Conservation (phyloP, 2,888 invertebrate species). For the Ormyrus thymus region DNA sequence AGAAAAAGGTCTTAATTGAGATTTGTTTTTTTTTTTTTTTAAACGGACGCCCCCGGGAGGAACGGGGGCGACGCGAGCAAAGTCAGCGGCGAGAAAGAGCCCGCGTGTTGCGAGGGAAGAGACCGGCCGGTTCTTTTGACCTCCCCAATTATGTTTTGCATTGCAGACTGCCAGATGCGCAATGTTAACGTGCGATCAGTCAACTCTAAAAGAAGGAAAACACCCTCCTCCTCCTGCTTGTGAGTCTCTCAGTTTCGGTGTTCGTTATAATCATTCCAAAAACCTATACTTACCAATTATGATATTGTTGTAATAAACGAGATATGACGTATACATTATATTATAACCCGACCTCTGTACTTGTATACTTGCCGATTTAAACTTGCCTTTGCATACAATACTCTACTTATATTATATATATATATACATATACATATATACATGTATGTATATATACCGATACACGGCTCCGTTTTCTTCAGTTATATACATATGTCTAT, state of each 20-base stretch:
- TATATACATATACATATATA: not conserved
- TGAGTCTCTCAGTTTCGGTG: conserved; percentile 79
- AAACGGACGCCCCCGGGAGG: no score
- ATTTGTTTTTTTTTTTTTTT: no score
- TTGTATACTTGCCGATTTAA: conserved; percentile 67
- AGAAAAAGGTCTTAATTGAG: no score
- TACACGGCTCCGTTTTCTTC: conserved; percentile 51
- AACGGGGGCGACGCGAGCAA: no score
- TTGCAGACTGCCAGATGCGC: conserved; percentile 86
- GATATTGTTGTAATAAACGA: conserved; percentile 64
- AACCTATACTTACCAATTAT: conserved; percentile 65
- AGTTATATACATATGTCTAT: conserved; percentile 42
- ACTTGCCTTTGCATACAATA: conserved; percentile 62
- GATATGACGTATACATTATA: conserved; percentile 61
- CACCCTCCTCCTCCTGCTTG: conserved; percentile 82
- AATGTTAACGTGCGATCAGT: conserved; percentile 85
- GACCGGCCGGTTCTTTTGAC: conserved; percentile 71
- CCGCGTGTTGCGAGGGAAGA: conserved; percentile 59
- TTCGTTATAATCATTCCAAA: conserved; percentile 72
- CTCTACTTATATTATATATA: conserved; percentile 2
- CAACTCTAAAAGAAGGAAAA: conserved; percentile 82
- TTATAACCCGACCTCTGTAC: conserved; percentile 61
- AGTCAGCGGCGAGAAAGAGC: conserved; percentile 34
- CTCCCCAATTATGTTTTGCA: conserved; percentile 79
- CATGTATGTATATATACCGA: conserved; percentile 14